These are phyloP conservation scores for Galleria mellonella DNA, from an alignment of 1,140 invertebrate genomes.

Conservation along the genomic window DNA sequence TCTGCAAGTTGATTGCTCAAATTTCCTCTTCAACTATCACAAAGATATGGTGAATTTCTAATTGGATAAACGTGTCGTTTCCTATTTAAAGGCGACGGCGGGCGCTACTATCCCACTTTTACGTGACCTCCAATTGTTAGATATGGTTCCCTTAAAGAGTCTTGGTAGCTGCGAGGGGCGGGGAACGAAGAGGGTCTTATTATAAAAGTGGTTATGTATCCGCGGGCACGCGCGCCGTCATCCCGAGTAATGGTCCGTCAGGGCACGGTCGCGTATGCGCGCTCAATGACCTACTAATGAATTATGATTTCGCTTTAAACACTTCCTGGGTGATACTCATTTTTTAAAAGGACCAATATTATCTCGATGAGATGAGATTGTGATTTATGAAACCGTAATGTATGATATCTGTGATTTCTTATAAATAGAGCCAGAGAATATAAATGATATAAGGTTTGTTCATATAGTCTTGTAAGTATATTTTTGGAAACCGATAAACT, in stretches of 20 bases:
- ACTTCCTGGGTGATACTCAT: constrained; percentile 32
- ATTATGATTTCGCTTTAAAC: constrained; percentile 38
- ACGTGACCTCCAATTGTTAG: constrained; percentile 33
- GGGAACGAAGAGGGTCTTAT: constrained; percentile 21
- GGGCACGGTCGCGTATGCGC: constrained; percentile 25
- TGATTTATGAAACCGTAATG: constrained; percentile 12
- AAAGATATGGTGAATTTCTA: constrained; percentile 75
- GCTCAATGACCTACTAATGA: constrained; percentile 57
- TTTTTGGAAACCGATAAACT: too few relatives aligned
- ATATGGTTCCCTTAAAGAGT: constrained; percentile 16
- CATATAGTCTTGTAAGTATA: too few relatives aligned
- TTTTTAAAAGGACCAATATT: constrained; percentile 18
- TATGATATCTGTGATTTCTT: not conserved
- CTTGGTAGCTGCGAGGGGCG: constrained; percentile 4
- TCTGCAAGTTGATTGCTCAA: constrained; percentile 71
- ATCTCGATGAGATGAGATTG: constrained; percentile 6
- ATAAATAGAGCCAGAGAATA: too few relatives aligned
- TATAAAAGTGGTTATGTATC: constrained; percentile 24
- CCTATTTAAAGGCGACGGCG: constrained; percentile 70
- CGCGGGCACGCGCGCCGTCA: constrained; percentile 61
- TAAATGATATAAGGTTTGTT: too few relatives aligned
- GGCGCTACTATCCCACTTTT: constrained; percentile 50
- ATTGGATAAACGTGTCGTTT: constrained; percentile 74
- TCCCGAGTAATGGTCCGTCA: constrained; percentile 57
- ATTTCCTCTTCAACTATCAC: constrained; percentile 73